A percentile compares a stretch with the other conserved stretches of the same genome.
Conservation (phyloP, 2,797 vertebrate genomes). For the Sardinella longiceps region DNA sequence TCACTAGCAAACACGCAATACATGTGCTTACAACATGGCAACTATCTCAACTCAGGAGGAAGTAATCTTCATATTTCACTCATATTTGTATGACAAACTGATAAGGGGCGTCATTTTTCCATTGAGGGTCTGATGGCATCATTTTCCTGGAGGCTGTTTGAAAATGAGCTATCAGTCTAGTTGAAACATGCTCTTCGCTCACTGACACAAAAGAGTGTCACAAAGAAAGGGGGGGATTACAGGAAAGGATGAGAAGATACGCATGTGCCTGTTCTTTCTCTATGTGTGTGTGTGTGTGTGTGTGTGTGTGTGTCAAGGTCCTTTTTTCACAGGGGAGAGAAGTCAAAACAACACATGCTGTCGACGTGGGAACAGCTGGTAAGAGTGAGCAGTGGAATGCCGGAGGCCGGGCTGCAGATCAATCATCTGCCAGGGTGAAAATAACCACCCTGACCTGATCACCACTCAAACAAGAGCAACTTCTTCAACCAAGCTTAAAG, state of each 20-base stretch:
- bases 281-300: conserved; percentile 51
- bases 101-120: not conserved
- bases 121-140: conserved; percentile 21
- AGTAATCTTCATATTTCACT: not conserved
- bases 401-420: conserved; percentile 57
- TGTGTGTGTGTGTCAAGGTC: conserved; percentile 50
- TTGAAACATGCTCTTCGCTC: conserved; percentile 6
- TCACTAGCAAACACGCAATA: conserved; percentile 35
- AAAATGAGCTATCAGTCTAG: not conserved
- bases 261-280: conserved; percentile 30
- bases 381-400: conserved; percentile 64
- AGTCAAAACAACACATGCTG: conserved; percentile 67
- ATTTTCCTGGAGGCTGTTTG: not conserved
- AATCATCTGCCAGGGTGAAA: conserved; percentile 55
- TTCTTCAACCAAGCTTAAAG: not conserved
- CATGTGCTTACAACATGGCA: conserved; percentile 46
- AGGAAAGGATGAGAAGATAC: conserved; percentile 11
- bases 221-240: conserved; percentile 38
- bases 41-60: conserved; percentile 8
- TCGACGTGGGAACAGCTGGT: conserved; percentile 66
- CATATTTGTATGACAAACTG: not conserved
- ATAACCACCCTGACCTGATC: conserved; percentile 42
- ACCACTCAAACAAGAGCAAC: conserved; percentile 27
- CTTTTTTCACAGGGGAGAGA: conserved; percentile 64
- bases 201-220: not conserved